phyloP scores from a whole-genome alignment of 1,140 invertebrate species.

The Atta colombica region DNA sequence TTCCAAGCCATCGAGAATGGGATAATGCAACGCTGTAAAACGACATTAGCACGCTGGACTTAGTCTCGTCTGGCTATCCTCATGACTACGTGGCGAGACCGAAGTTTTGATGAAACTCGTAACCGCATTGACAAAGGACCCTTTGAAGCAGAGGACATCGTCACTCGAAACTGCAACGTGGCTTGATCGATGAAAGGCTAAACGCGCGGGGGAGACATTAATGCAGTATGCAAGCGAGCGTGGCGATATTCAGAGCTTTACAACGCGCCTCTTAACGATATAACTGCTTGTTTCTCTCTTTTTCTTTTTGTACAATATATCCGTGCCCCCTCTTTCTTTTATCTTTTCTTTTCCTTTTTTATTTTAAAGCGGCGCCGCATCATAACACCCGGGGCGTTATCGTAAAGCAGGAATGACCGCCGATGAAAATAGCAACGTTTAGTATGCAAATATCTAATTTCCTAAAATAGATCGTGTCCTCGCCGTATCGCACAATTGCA shows the following conservation, averaged over 20 bases:
- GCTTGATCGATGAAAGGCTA: slow-evolving; percentile 69
- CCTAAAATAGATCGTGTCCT: slow-evolving; percentile 18
- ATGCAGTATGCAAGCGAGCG: slow-evolving; percentile 57
- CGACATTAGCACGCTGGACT: slow-evolving; percentile 22
- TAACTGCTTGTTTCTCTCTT: neutral
- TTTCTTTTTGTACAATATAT: neutral
- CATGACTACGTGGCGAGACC: neutral
- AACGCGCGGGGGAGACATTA: slow-evolving; percentile 57
- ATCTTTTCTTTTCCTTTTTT: neutral
- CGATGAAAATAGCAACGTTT: slow-evolving; percentile 43
- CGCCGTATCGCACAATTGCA: neutral
- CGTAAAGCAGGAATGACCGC: slow-evolving; percentile 24
- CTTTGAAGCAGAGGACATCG: slow-evolving; percentile 48
- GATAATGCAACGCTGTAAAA: slow-evolving; percentile 42
- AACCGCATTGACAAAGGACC: slow-evolving; percentile 57
- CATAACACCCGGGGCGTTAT: neutral
- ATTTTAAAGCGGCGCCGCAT: slow-evolving; percentile 7
- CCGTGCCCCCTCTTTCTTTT: neutral
- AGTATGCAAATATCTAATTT: slow-evolving; percentile 49
- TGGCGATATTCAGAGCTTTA: slow-evolving; percentile 43
- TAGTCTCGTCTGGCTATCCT: slow-evolving; percentile 16
- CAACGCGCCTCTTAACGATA: slow-evolving; percentile 36
- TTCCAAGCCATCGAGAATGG: slow-evolving; percentile 13
- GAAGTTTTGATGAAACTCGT: slow-evolving; percentile 70
- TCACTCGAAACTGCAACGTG: slow-evolving; percentile 11